Evolutionary conservation across 2,797 vertebrate species (phyloP), one percentile per base, ranked within the genome.

Genomic region (Muscicapa comitata): DNA sequence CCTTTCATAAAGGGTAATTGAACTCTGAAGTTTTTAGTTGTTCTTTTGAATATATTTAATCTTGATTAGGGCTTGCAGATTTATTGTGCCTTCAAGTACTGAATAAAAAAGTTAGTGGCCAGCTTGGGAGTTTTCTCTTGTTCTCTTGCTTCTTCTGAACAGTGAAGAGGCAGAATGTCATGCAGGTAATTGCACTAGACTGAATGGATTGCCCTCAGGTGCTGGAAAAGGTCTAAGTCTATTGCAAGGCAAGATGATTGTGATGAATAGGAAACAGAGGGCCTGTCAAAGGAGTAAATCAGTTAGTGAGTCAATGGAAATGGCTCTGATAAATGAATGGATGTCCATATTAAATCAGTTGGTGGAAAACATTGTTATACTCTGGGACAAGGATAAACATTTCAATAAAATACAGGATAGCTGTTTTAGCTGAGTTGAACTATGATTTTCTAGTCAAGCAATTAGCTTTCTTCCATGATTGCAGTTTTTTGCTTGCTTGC

Each of bases 211-310:
- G 94, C 93, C 90, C 67, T 90, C 23, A 2, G 88, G 88, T 93
- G 91, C 86, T 97, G 93, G 86, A 81, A 97, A 79, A 97, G 96
- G 88, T 90, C 94, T 90, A 73, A 74, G 59, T 95, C 84, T 95
- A 63, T 93, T 93, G 93, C 95, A 86, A 78, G 94, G 71, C 95
- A 96, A 95, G 72, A 89, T 35, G 88, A 67, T 89, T 89, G 77
- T 94, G 84, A 97, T 97, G 96, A 96, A 95, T 91, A 95, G 58
- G 66, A 95, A 96, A 88, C 90, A 71, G 84, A 93, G 83, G 42
- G 84, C 62, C 87, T 97, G 70, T 87, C 75, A 68, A 80, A 77
- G 62, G 77, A 90, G 79, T 92, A 95, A 94, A 95, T 96, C 94
- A 90, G 68, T 93, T 95, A 95, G 62, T 79, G 73, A 94, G 72